These are phyloP conservation scores for Ptilodon capucinus DNA, from an alignment of 2,888 invertebrate genomes.

Conservation along the genomic window DNA sequence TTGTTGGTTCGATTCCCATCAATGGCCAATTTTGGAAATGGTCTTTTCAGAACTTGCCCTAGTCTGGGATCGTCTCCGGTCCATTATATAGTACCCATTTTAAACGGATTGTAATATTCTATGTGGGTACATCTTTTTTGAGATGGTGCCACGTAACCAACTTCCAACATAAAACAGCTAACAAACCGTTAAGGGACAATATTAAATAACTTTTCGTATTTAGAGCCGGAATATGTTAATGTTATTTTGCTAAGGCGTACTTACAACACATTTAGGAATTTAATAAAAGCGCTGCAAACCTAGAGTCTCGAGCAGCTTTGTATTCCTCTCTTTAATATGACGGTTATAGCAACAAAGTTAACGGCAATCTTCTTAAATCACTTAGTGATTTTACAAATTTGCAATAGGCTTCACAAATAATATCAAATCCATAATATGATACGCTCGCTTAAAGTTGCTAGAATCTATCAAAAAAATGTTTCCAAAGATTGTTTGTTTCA, in stretches of 20 bases:
- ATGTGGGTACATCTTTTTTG: not conserved
- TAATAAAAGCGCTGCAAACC: slow-evolving; percentile 17
- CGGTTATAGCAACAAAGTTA: not conserved
- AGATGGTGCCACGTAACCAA: not conserved
- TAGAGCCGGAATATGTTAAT: not conserved
- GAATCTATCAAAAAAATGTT: too few relatives aligned
- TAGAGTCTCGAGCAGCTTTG: not conserved
- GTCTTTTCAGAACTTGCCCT: too few relatives aligned
- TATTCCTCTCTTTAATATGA: not conserved
- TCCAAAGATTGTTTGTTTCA: too few relatives aligned
- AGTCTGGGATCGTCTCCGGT: too few relatives aligned
- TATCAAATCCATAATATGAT: too few relatives aligned
- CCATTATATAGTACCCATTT: too few relatives aligned
- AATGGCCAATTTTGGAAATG: too few relatives aligned
- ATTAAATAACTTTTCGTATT: slow-evolving; percentile 20
- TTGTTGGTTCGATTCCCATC: too few relatives aligned
- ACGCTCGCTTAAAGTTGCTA: too few relatives aligned
- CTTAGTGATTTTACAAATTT: too few relatives aligned
- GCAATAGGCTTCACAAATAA: too few relatives aligned
- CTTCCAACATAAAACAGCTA: not conserved
- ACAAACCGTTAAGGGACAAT: slow-evolving; percentile 1
- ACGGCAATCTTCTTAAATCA: not conserved
- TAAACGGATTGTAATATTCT: too few relatives aligned
- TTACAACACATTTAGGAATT: slow-evolving; percentile 16
- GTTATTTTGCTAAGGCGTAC: not conserved